These are phyloP conservation scores for Drosophila austrosaltans DNA, from an alignment of 2,888 invertebrate species.

Conservation along the genomic window DNA sequence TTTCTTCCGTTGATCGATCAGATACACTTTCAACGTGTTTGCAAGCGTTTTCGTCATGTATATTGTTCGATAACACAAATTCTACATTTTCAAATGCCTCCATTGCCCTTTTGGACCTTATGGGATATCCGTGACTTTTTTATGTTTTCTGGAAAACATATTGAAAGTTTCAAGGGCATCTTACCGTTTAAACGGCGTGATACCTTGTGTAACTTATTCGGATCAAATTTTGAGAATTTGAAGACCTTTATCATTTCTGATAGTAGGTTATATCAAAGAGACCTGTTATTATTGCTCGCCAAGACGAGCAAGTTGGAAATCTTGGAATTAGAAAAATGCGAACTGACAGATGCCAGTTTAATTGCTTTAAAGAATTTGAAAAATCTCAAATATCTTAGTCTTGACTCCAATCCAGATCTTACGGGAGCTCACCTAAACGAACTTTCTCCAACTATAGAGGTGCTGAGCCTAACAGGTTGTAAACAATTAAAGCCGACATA, in stretches of 20 bases:
- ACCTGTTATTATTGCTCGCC: not conserved
- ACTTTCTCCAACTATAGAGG: not conserved
- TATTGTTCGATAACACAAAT: not conserved
- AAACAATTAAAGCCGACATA: not conserved
- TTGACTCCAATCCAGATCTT: not conserved
- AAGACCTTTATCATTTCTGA: not conserved
- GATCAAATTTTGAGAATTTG: not conserved
- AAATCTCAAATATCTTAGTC: not conserved
- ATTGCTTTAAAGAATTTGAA: not conserved
- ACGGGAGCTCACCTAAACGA: not conserved
- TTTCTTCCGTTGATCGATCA: not conserved
- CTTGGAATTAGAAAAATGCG: not conserved
- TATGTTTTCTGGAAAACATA: not conserved
- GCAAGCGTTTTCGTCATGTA: not conserved
- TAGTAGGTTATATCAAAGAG: not conserved
- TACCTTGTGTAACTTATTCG: not conserved
- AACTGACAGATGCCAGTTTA: not conserved
- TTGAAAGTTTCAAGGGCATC: not conserved
- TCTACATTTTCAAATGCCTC: not conserved
- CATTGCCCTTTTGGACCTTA: not conserved
- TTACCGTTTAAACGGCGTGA: not conserved
- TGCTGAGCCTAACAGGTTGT: not conserved
- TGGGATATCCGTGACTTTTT: not conserved
- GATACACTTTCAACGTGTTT: not conserved
- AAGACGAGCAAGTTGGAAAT: not conserved